Evolutionary conservation across 2,888 invertebrate genomes (phyloP).

Genomic region (Tuberolachnus salignus): DNA sequence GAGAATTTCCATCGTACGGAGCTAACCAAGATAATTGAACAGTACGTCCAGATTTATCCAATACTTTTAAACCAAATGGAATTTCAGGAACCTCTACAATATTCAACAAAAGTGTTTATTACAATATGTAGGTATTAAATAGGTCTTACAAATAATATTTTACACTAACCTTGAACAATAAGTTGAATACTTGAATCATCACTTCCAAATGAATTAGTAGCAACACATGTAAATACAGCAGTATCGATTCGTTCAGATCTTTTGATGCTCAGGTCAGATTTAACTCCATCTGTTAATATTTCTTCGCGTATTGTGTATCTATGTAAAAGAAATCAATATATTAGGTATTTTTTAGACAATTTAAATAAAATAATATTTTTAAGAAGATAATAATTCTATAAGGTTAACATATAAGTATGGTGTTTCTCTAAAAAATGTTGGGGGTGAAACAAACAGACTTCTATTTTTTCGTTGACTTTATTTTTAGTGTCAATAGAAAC

Average conservation of each 20-base stretch:
- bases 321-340: slow-evolving; percentile 47
- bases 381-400: too few relatives aligned
- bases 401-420: too few relatives aligned
- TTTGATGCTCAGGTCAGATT: slow-evolving; percentile 87
- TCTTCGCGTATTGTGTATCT: slow-evolving; percentile 72
- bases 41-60: slow-evolving; percentile 88
- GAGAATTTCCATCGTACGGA: slow-evolving; percentile 90
- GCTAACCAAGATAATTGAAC: slow-evolving; percentile 92
- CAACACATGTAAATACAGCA: slow-evolving; percentile 88
- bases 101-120: slow-evolving; percentile 18
- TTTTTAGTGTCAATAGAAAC: too few relatives aligned
- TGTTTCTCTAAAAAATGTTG: too few relatives aligned
- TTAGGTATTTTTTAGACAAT: too few relatives aligned
- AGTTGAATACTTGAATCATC: slow-evolving; percentile 95
- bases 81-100: slow-evolving; percentile 82
- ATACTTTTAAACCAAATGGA: slow-evolving; percentile 83
- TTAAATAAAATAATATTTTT: too few relatives aligned
- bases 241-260: slow-evolving; percentile 87
- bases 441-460: too few relatives aligned
- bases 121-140: neutral
- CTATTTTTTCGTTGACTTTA: too few relatives aligned
- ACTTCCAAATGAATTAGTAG: slow-evolving; percentile 91
- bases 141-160: slow-evolving; percentile 15
- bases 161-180: slow-evolving; percentile 80
- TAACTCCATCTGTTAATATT: slow-evolving; percentile 83